Conservation (phyloP, 2,113 vertebrate genomes). For the Larimichthys crocea region DNA sequence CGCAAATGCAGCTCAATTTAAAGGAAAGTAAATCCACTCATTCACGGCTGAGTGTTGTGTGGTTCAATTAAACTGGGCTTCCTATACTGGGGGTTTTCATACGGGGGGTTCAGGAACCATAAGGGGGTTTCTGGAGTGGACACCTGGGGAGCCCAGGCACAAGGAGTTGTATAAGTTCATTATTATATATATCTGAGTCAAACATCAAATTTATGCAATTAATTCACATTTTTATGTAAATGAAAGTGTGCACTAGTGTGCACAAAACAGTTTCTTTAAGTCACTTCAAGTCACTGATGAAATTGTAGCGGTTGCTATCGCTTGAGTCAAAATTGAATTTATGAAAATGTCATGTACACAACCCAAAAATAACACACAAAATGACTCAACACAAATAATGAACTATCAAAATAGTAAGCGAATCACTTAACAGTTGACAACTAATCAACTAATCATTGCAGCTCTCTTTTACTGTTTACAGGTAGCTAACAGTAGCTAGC, state of each 20-base stretch:
- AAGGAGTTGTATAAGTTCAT: background rate
- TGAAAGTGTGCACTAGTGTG: background rate
- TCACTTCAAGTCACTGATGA: too few species aligned
- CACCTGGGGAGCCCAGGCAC: background rate
- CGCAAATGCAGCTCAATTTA: constrained; percentile 30
- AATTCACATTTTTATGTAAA: background rate
- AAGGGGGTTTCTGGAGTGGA: background rate
- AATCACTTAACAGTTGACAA: too few species aligned
- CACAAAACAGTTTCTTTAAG: too few species aligned
- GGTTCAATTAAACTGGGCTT: constrained; percentile 14
- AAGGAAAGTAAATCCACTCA: constrained; percentile 26
- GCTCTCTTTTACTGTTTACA: too few species aligned
- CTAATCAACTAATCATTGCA: too few species aligned
- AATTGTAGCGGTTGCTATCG: too few species aligned
- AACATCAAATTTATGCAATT: background rate
- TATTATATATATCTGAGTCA: background rate
- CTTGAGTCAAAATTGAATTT: too few species aligned
- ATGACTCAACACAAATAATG: too few species aligned
- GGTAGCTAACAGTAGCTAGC: background rate
- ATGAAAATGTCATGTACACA: too few species aligned
- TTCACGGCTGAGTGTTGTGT: background rate
- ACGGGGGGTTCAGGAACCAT: background rate
- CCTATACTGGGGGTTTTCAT: background rate
- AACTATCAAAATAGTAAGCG: too few species aligned
- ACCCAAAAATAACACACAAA: too few species aligned